Conservation (phyloP, 1,140 invertebrate genomes). For the Pseudomyrmex sp. region DNA sequence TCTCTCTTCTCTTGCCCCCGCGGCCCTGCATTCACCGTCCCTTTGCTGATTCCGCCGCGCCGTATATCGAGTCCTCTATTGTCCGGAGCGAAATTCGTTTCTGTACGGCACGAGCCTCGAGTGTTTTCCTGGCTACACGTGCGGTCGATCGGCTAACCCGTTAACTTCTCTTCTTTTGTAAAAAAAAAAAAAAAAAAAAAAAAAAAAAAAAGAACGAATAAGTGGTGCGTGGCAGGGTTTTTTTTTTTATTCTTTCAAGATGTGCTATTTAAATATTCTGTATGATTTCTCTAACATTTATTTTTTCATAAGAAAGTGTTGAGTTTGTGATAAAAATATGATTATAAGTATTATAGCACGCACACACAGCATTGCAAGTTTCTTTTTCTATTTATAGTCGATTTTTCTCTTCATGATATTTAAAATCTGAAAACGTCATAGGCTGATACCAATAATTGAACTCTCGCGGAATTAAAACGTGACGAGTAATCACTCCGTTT, state of each 20-base stretch:
- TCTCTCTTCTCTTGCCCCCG: conserved; percentile 33
- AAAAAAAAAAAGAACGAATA: conserved; percentile 19
- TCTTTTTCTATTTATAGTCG: neutral
- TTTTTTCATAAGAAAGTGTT: neutral
- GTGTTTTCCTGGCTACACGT: conserved; percentile 65
- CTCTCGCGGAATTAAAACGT: conserved; percentile 42
- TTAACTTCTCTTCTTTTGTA: conserved; percentile 52
- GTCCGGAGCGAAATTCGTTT: conserved; percentile 77
- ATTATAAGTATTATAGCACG: neutral
- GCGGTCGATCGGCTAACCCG: conserved; percentile 61
- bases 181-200: conserved; percentile 37
- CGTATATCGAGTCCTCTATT: conserved; percentile 79
- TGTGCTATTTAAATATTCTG: conserved; percentile 17
- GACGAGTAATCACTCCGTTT: conserved; percentile 49
- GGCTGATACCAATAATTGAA: conserved; percentile 25
- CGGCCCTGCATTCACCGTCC: conserved; percentile 62
- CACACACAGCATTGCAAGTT: neutral
- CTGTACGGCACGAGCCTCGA: conserved; percentile 68
- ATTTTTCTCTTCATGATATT: conserved; percentile 23
- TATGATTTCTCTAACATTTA: neutral
- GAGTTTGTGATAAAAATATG: neutral
- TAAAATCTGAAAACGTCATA: conserved; percentile 19
- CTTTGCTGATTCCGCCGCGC: conserved; percentile 73
- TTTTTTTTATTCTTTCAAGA: conserved; percentile 16
- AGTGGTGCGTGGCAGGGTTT: neutral